Evolutionary conservation across 2,113 vertebrate species (phyloP).

Genomic region (Donacobius atricapilla): DNA sequence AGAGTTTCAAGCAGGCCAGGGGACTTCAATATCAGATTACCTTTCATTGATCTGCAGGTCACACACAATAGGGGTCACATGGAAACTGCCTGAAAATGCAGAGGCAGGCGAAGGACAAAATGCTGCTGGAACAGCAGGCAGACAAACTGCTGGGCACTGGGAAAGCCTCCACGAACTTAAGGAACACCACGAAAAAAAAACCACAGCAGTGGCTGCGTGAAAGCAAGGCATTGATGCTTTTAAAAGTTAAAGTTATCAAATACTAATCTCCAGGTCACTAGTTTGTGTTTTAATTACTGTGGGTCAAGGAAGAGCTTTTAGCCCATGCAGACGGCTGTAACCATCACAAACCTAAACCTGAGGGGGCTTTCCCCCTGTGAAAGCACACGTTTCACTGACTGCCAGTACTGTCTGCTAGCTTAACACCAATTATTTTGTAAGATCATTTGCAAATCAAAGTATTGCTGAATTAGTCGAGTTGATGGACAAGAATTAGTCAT

Average conservation of each 20-base stretch:
- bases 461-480: neutral
- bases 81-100: neutral
- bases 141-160: neutral
- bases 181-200: neutral
- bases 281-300: neutral
- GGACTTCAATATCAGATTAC: neutral
- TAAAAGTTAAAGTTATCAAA: neutral
- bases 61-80: neutral
- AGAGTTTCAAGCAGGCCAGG: neutral
- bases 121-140: neutral
- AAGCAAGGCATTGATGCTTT: neutral
- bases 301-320: neutral
- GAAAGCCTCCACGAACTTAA: neutral
- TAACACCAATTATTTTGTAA: neutral
- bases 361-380: accelerated
- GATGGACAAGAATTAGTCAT: neutral
- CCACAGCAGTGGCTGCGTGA: neutral
- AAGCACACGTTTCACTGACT: neutral
- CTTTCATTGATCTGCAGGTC: neutral
- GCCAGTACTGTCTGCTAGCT: neutral
- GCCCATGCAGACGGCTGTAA: neutral
- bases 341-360: neutral
- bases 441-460: neutral
- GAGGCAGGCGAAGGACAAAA: neutral
- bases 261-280: neutral